Base-by-base conservation (phyloP, 2,797 vertebrate genomes). In the Nannoperca australis region DNA sequence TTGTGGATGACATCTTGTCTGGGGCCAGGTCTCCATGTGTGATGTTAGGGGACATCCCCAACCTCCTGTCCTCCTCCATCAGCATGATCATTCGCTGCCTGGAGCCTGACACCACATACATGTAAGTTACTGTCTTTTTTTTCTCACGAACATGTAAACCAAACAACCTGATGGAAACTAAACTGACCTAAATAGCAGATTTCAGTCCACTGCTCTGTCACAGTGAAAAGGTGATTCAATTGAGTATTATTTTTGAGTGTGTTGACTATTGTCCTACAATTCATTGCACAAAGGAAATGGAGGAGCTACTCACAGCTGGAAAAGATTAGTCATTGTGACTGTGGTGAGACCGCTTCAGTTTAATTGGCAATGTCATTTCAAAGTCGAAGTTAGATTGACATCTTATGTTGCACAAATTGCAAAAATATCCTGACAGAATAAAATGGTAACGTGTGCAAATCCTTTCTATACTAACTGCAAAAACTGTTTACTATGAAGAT, bases 21-120 rank as follows among this genome's bases (percentile, higher is more conserved):
- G 98, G 98, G 4, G 97, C 98, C 62, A 97, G 98, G 94, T 97
- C 98, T n/a, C 98, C 98, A 0, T 99, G 98, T 27, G 97, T 97
- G 82, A 99, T 99, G 97, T 94, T 98, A 0, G 97, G 97, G 22
- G 97, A 98, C 91, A 96, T 99, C 74, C 97, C 97, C 2, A 96
- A 97, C 94, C 96, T 96, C 9, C 92, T 97, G 68, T 96, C 97
- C 54, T 95, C 95, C 27, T 96, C 97, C 32, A 96, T 99, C 93
- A 97, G 97, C 58, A 95, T 99, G 90, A 97, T 99, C 45, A 86
- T 98, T 58, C 96, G 98, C 76, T 99, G 98, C 90, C 87, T 99
- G 93, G 98, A 99, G 69, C 96, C 98, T 0, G 98, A 99, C 90
- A 97, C 96, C 70, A 97, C 97, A 36, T 98, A 99, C 92, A 99